Base-by-base conservation (phyloP, 2,113 vertebrate genomes). In the Paraplagusia blochii region DNA sequence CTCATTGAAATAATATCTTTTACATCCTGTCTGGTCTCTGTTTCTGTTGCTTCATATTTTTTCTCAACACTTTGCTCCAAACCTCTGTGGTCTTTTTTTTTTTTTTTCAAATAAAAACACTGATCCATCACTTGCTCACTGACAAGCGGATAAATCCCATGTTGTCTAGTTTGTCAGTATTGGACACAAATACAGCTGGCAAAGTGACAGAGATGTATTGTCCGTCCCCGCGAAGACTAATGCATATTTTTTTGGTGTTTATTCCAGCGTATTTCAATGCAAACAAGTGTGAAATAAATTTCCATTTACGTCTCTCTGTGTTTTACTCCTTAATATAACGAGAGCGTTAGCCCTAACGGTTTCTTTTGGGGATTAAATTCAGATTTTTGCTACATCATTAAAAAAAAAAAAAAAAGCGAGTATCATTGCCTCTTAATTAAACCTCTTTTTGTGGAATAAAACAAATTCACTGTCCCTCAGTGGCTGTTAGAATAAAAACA, bases 171-270 rank as follows among this genome's bases (percentile, higher is more conserved):
- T 51, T 76, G 49, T 68, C 57, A 64, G 1, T 60, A 59, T 38
- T 61, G 49, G 63, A 58, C 66, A 56, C 17, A 43, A 13, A n/a
- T 17, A 50, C 55, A 65, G 58, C 49, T 54, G 66, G 49, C 42
- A 11, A 64, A 62, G 18, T 61, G 74, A 74, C 55, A 64, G 42
- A 77, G 74, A 71, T 22, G 52, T 58, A 74, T 71, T 1, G n/a
- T 22, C 9, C 19, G 17, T 44, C 43, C 13, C 22, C 9, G 11
- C 55, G 52, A 50, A 49, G 36, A 50, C 44, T n/a, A 58, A 43
- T 52, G 64, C 34, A 60, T 58, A 62, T 77, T 63, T 77, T 63
- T 57, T n/a, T 53, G 45, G 11, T 52, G 44, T 63, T 63, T 56
- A 65, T 58, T 16, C 11, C 42, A 18, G 14, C 51, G 39, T 50